A percentile compares a stretch with the other conserved stretches of the same genome.
These are phyloP conservation scores for Chlorodrepanis virens DNA, from an alignment of 2,113 vertebrate genomes.

Conservation along the genomic window DNA sequence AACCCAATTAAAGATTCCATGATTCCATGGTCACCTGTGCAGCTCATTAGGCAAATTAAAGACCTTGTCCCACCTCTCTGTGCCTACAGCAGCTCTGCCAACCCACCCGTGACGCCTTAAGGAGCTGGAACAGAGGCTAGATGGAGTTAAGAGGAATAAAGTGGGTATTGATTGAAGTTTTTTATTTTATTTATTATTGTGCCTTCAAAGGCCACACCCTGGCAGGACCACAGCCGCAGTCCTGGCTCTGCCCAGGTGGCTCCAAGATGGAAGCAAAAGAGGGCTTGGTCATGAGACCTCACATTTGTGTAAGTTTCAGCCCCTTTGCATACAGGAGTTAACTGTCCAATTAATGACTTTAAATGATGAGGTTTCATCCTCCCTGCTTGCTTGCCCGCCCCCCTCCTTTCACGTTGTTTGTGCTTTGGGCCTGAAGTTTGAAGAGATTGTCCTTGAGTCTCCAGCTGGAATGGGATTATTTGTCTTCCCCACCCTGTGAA, in stretches of 20 bases:
- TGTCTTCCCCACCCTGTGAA: not conserved
- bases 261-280: not conserved
- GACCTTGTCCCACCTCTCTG: not conserved
- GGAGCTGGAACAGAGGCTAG: not conserved
- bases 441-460: not conserved
- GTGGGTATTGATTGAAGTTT: not conserved
- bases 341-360: not conserved
- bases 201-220: not conserved
- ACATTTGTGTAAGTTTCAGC: not conserved
- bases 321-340: not conserved
- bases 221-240: not conserved
- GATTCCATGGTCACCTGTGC: not conserved
- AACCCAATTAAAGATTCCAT: not conserved
- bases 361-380: not conserved
- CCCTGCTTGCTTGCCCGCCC: not conserved
- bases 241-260: no score
- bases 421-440: not conserved
- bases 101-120: not conserved
- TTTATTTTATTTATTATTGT: not conserved
- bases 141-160: not conserved
- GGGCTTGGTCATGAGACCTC: not conserved
- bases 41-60: not conserved
- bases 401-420: not conserved
- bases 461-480: not conserved
- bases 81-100: not conserved